Evolutionary conservation across 2,797 vertebrate species (phyloP), one percentile per base, ranked within the genome.

Genomic region (Bryconaethiops microstoma): DNA sequence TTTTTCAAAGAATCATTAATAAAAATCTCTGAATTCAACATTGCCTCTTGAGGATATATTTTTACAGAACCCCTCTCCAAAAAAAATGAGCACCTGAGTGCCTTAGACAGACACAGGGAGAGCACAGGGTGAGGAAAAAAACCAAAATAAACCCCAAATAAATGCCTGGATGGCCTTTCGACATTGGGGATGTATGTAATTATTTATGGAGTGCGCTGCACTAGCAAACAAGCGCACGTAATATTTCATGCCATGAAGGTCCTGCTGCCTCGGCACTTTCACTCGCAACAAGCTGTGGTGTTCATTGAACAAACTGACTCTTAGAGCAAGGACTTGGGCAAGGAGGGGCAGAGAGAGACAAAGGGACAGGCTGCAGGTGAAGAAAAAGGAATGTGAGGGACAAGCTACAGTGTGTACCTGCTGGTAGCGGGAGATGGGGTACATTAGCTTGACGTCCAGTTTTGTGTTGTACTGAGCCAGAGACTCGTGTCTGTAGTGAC

Each of bases 401-500:
- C 25, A 23, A 7, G 3, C 29, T 60, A 52, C 54, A 5, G 25
- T 39, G 39, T 39, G 6, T 57, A 94, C 94, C 94, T 94, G 94
- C 90, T 93, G 93, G 88, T 90, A 91, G 79, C 96, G 94, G 59
- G 97, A 99, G 82, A 98, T 93, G 48, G 97, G 97, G 83, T 96
- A 97, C 94, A 96, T 94, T 88, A 99, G 92, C 85, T 96, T 97
- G 80, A 98, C 96, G 40, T 98, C 96, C 79, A 99, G 96, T 88
- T 97, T 98, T 1, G 96, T 95, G 92, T 99, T 99, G 91, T 99
- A 98, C 91, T 97, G 96, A 84, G 96, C 96, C 81, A 99, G 95
- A 78, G 96, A 97, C 89, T 98, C 96, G 29, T 97, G 96, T 77
- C 96, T 93, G 91, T 98, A 97, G 90, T 98, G 97, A 90, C 93